Percentiles rank a stretch among this genome's conserved stretches.
Conservation (phyloP, 2,113 vertebrate genomes). For the Atrichornis clamosus region DNA sequence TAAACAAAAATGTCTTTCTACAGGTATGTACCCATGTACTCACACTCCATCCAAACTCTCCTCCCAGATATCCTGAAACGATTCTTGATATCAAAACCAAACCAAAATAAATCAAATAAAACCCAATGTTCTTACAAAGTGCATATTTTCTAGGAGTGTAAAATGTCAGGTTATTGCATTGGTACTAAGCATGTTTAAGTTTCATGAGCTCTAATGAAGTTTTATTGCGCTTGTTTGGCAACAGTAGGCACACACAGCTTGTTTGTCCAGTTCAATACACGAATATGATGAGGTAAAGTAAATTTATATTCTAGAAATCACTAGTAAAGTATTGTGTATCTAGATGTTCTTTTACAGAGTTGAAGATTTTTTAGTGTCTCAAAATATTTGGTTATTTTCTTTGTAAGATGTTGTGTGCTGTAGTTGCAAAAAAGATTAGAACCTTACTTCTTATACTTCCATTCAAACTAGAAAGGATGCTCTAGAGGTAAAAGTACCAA, state of each 20-base stretch:
- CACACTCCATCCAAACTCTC: not conserved
- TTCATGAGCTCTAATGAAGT: not conserved
- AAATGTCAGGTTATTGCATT: not conserved
- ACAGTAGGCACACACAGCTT: not conserved
- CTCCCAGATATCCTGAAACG: not conserved
- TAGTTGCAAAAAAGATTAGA: not conserved
- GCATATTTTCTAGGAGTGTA: not conserved
- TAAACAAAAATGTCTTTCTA: not conserved
- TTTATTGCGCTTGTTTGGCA: not conserved
- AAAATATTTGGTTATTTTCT: not conserved
- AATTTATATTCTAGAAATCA: not conserved
- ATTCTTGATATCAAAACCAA: not conserved
- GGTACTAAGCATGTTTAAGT: not conserved
- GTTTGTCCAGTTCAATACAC: not conserved
- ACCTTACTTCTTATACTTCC: not conserved
- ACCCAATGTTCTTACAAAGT: not conserved
- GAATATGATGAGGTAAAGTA: not conserved
- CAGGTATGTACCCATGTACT: not conserved
- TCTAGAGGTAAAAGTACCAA: not conserved
- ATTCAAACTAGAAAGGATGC: not conserved
- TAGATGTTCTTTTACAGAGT: not conserved
- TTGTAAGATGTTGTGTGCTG: not conserved
- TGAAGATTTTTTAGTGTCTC: not conserved
- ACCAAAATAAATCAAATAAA: not conserved
- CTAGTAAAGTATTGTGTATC: not conserved